These are phyloP conservation scores for Babylonia areolata DNA, from an alignment of 1,140 invertebrate species.

Conservation along the genomic window DNA sequence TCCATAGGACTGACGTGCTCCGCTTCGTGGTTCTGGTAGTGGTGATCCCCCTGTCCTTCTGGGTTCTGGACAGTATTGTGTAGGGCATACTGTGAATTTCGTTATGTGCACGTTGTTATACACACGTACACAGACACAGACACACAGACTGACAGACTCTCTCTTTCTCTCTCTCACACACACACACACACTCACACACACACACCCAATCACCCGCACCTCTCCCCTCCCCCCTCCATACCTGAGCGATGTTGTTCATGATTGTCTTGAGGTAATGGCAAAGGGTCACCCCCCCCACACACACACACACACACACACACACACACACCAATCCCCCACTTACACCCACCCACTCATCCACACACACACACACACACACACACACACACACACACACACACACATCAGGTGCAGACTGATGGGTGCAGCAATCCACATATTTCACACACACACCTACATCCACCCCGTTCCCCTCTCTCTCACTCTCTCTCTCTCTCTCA, in stretches of 20 bases:
- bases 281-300: background rate
- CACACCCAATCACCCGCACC: background rate
- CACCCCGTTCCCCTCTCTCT: too few relatives aligned
- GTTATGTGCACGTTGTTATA: background rate
- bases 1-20: slow-evolving; percentile 58
- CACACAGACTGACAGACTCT: background rate
- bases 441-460: too few relatives aligned
- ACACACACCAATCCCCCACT: too few relatives aligned
- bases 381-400: background rate
- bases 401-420: too few relatives aligned
- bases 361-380: too few relatives aligned
- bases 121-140: background rate
- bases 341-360: too few relatives aligned
- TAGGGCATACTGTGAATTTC: too few relatives aligned
- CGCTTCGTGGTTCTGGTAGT: slow-evolving; percentile 57
- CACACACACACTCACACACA: background rate
- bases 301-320: background rate
- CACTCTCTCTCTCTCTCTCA: too few relatives aligned
- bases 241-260: too few relatives aligned
- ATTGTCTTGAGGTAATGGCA: too few relatives aligned
- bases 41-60: background rate
- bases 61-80: background rate
- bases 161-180: background rate
- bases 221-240: too few relatives aligned
- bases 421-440: too few relatives aligned